phyloP scores from a whole-genome alignment of 2,797 vertebrate genomes.

The Agapornis canus region DNA sequence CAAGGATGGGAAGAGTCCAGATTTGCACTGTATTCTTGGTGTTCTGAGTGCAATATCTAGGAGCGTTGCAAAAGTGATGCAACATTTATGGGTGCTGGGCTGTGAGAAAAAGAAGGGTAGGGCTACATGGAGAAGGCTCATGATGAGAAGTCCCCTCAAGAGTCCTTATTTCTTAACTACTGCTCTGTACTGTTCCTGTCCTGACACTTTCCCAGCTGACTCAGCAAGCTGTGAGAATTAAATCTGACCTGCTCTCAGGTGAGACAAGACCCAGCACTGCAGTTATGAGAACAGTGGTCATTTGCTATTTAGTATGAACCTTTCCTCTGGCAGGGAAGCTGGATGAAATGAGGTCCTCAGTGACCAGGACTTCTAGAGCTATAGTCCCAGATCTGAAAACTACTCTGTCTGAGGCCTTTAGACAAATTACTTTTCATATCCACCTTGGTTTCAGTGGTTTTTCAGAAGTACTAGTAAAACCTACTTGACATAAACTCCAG shows the following conservation, averaged over 20 bases:
- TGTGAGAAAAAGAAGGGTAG: not conserved
- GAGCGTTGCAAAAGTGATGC: not conserved
- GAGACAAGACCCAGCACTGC: not conserved
- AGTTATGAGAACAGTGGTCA: not conserved
- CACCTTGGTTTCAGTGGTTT: not conserved
- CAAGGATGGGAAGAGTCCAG: not conserved
- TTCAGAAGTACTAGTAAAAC: not conserved
- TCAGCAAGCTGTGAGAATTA: not conserved
- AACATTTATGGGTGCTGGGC: not conserved
- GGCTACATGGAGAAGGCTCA: not conserved
- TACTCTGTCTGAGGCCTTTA: not conserved
- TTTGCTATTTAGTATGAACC: not conserved
- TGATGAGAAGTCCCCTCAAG: not conserved
- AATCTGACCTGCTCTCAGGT: not conserved
- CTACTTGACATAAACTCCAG: not conserved
- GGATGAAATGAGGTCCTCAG: not conserved
- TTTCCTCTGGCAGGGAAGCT: not conserved
- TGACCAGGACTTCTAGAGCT: not conserved
- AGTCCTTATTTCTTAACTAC: not conserved
- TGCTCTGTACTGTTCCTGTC: not conserved
- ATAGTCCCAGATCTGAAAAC: not conserved
- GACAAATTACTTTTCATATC: not conserved
- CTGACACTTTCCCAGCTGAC: not conserved
- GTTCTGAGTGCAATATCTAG: not conserved
- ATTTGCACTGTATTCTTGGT: not conserved